phyloP scores from a whole-genome alignment of 2,888 invertebrate genomes.

The Tetheella fluctuosa region DNA sequence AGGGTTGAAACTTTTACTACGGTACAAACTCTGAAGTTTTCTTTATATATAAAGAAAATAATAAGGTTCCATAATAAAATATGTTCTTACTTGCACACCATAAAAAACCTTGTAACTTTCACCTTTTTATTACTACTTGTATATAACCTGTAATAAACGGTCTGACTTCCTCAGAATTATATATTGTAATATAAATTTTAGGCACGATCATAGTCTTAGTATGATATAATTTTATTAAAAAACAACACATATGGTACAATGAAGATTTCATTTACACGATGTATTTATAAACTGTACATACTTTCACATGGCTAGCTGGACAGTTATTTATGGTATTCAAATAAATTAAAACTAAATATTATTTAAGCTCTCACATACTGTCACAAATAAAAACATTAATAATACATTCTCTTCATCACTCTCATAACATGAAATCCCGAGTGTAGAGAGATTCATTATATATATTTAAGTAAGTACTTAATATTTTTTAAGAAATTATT shows the following conservation, averaged over 20 bases:
- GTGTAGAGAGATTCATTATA: background rate
- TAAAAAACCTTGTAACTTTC: too few species aligned
- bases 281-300: background rate
- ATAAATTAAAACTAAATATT: background rate
- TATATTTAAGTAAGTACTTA: background rate
- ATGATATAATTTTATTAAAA: background rate
- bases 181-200: slow-evolving; percentile 1
- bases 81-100: too few species aligned
- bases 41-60: too few species aligned
- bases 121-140: too few species aligned
- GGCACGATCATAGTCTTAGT: background rate
- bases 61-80: too few species aligned
- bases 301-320: background rate
- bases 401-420: background rate
- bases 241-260: background rate
- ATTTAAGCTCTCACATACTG: background rate
- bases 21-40: too few species aligned
- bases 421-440: background rate
- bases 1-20: too few species aligned
- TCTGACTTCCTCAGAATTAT: background rate
- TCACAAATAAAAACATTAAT: background rate
- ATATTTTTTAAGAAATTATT: background rate
- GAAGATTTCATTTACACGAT: background rate
- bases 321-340: background rate
- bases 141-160: background rate